Evolutionary conservation across 2,888 invertebrate genomes (phyloP).

Genomic region (Hirtodrosophila trivittata): DNA sequence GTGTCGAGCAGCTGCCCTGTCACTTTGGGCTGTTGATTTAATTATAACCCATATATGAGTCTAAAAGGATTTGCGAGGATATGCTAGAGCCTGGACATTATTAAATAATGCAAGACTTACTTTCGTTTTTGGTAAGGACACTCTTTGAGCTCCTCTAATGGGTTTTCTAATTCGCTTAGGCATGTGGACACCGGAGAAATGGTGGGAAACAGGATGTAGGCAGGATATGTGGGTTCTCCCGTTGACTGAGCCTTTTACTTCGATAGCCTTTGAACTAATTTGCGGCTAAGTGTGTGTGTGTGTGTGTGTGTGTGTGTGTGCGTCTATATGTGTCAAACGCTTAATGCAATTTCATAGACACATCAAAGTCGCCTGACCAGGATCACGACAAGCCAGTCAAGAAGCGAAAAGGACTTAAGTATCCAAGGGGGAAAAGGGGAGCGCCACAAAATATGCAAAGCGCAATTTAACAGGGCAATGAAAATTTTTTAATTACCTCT

Average conservation of each 20-base stretch:
- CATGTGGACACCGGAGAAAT: neutral
- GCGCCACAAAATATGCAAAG: constrained; percentile 71
- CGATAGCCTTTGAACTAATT: constrained; percentile 68
- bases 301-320: neutral
- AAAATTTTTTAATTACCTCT: constrained; percentile 73
- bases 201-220: constrained; percentile 7
- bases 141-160: constrained; percentile 54
- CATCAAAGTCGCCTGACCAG: constrained; percentile 41
- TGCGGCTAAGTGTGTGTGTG: constrained; percentile 30
- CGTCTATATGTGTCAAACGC: constrained; percentile 29
- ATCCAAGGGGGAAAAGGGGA: constrained; percentile 1
- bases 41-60: constrained; percentile 63
- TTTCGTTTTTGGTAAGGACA: constrained; percentile 31
- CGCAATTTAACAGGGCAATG: constrained; percentile 67
- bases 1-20: constrained; percentile 24
- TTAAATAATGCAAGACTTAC: constrained; percentile 61
- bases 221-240: constrained; percentile 29
- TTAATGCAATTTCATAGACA: constrained; percentile 54
- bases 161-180: constrained; percentile 67
- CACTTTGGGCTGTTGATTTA: constrained; percentile 52
- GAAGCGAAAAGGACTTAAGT: constrained; percentile 2
- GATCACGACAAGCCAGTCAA: constrained; percentile 1
- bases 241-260: constrained; percentile 38
- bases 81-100: constrained; percentile 42
- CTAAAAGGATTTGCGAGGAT: constrained; percentile 68